Conservation (phyloP, 2,888 invertebrate genomes). For the Ceraclea dissimilis region DNA sequence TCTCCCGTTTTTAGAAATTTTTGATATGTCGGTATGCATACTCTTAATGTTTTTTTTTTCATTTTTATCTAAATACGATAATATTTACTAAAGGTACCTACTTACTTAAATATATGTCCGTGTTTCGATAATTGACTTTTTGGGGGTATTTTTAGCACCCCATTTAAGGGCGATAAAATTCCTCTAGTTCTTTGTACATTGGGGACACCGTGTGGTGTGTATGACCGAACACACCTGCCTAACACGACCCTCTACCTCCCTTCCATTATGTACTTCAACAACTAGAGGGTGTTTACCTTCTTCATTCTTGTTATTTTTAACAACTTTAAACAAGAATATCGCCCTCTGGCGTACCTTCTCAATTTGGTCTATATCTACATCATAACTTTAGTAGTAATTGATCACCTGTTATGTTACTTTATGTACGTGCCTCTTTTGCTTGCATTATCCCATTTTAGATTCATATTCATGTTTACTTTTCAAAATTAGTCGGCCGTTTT, state of each 20-base stretch:
- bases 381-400: too few relatives aligned
- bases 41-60: too few relatives aligned
- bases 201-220: constrained; percentile 5
- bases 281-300: not conserved
- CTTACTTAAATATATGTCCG: not conserved
- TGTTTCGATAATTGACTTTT: constrained; percentile 4
- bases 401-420: too few relatives aligned
- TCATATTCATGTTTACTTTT: too few relatives aligned
- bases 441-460: too few relatives aligned
- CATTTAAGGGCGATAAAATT: constrained; percentile 16
- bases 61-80: not conserved
- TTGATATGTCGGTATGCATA: too few relatives aligned
- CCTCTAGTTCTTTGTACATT: constrained; percentile 10
- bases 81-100: not conserved
- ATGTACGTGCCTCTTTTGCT: too few relatives aligned
- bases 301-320: not conserved
- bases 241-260: not conserved
- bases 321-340: not conserved
- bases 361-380: too few relatives aligned
- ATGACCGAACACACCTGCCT: constrained; percentile 13
- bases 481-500: too few relatives aligned
- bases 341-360: too few relatives aligned
- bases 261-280: not conserved
- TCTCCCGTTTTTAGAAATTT: too few relatives aligned
- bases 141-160: constrained; percentile 14